Base-by-base conservation (phyloP, 2,888 invertebrate genomes). In the Branchipolynoe longqiensis region DNA sequence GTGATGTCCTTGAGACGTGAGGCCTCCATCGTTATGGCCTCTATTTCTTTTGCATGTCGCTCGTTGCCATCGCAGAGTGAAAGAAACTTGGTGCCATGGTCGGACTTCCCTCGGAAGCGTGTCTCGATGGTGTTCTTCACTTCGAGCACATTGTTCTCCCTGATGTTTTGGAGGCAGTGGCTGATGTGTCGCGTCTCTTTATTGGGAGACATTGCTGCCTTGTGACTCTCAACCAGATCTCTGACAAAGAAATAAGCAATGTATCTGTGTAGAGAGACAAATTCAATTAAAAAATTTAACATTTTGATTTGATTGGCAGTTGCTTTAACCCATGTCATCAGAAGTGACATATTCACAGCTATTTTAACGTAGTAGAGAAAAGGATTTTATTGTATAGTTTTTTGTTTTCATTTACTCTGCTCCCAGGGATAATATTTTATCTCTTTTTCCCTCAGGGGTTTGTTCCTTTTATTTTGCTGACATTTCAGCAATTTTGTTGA, bases 1-100 rank as follows among this genome's bases (percentile, higher is more conserved):
- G 87, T 41, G 4, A 83, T n/a, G 83, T 87, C 87, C 28, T 41
- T 18, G 31, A 86, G 84, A 28, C 64, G 56, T 0, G 87, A 69
- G 18, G 87, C 87, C 25, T 56, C 85, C 36, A 86, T 14, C 12
- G 87, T 31, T 3, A 54, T 31, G 4, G 69, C 48, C 40, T 64
- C 84, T 1, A 73, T 3, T 22, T 85, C 85, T 12, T 33, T 25
- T 22, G 54, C 41, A 48, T 31, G 25, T 25, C 58, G 12, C 0
- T 31, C 33, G 22, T 78, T 40, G 36, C 40, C 74, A 6, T 54
- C 36, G 1, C 28, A 12, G 3, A 41, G 25, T 0, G 31, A 18
- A 22, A 74, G 54, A n/a, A 56, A 64, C 28, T 36, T 22, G 40
- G 3, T 25, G 2, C 25, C 38, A 18, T 4, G 18, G 28, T 48